A percentile compares a stretch with the other conserved stretches of the same genome.
phyloP scores from a whole-genome alignment of 2,113 vertebrate genomes.

The Neodontobutis hainanensis region DNA sequence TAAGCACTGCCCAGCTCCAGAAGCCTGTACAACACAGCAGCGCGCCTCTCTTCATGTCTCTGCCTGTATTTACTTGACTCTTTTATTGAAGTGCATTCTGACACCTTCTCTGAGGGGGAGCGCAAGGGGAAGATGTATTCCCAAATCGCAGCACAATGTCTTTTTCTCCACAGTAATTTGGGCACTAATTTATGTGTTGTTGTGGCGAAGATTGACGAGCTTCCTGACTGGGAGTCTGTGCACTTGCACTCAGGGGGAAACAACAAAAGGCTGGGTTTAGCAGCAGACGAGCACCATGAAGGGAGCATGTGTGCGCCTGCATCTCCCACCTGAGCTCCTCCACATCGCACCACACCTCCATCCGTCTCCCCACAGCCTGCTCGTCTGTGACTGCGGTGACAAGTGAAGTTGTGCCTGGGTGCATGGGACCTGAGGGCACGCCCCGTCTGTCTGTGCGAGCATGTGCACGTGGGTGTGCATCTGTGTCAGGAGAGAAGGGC shows the following conservation, averaged over 20 bases:
- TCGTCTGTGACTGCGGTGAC: slow-evolving; percentile 62
- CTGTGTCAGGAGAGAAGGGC: slow-evolving; percentile 37
- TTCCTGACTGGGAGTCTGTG: slow-evolving; percentile 73
- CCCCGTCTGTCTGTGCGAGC: slow-evolving; percentile 29
- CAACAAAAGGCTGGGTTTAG: slow-evolving; percentile 74
- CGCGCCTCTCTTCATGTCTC: slow-evolving; percentile 69
- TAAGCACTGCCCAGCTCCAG: slow-evolving; percentile 71
- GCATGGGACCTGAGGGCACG: slow-evolving; percentile 60
- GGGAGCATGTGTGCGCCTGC: slow-evolving; percentile 67
- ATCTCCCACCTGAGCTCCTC: slow-evolving; percentile 65
- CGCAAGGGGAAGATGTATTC: slow-evolving; percentile 56
- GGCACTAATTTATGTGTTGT: slow-evolving; percentile 78
- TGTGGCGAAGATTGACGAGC: slow-evolving; percentile 77
- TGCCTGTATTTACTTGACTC: slow-evolving; percentile 71
- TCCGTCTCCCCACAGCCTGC: slow-evolving; percentile 40
- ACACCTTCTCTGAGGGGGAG: slow-evolving; percentile 66
- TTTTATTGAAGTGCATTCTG: slow-evolving; percentile 77
- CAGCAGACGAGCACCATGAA: slow-evolving; percentile 67
- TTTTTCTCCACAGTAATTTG: slow-evolving; percentile 72
- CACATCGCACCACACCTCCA: slow-evolving; percentile 45
- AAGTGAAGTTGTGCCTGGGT: slow-evolving; percentile 64
- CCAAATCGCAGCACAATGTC: slow-evolving; percentile 56
- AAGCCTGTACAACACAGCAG: slow-evolving; percentile 74
- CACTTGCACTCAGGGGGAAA: slow-evolving; percentile 72
- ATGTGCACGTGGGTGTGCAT: neutral